These are phyloP conservation scores for Yasuhikotakia modesta DNA, from an alignment of 2,797 vertebrate species.

Conservation along the genomic window DNA sequence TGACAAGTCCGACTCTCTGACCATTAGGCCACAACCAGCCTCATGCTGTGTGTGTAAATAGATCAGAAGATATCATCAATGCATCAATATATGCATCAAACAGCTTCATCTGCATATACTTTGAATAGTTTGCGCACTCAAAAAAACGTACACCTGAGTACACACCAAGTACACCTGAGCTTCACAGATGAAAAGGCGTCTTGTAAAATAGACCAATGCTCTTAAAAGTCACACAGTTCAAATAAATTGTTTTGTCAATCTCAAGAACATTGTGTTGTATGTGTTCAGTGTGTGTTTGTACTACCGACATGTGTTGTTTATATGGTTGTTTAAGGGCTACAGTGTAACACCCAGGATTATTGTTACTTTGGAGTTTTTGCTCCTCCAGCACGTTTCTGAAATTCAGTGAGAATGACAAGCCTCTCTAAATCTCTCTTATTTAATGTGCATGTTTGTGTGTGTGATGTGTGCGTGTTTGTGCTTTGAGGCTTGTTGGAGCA, in stretches of 20 bases:
- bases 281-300: background rate
- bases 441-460: constrained; percentile 17
- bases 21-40: too few species aligned
- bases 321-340: background rate
- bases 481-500: constrained; percentile 12
- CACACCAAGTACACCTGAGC: too few species aligned
- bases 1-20: too few species aligned
- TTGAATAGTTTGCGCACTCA: too few species aligned
- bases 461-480: constrained; percentile 20
- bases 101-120: too few species aligned
- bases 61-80: too few species aligned
- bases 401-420: constrained; percentile 25
- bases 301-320: background rate
- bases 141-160: too few species aligned
- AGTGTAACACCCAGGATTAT: background rate
- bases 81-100: too few species aligned
- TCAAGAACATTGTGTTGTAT: background rate
- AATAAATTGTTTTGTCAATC: background rate
- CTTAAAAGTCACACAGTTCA: too few species aligned
- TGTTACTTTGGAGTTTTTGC: background rate
- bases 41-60: too few species aligned
- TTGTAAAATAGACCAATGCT: too few species aligned
- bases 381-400: constrained; percentile 21
- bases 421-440: constrained; percentile 4
- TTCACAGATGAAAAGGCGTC: too few species aligned